Conservation (phyloP, 2,888 invertebrate genomes). For the Ischnura elegans region DNA sequence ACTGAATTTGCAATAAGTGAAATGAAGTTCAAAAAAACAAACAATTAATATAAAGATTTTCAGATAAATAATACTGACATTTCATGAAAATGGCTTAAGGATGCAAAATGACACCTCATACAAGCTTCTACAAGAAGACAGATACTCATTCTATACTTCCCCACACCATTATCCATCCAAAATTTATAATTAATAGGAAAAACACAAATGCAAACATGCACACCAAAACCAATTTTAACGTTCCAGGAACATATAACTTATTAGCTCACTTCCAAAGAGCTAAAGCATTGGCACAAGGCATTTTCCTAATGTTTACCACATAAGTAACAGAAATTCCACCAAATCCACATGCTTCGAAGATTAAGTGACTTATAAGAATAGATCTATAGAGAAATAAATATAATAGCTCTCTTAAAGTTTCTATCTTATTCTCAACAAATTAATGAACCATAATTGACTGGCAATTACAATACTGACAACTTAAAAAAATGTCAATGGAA, state of each 20-base stretch:
- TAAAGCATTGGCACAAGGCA: neutral
- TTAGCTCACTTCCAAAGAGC: neutral
- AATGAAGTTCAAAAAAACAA: neutral
- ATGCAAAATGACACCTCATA: neutral
- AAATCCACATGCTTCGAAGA: neutral
- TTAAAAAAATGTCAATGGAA: neutral
- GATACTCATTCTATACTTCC: neutral
- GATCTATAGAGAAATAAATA: neutral
- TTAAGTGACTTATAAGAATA: neutral
- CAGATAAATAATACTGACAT: neutral
- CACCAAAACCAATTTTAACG: neutral
- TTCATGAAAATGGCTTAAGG: neutral
- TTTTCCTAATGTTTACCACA: neutral
- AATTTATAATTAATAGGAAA: neutral
- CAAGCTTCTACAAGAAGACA: neutral
- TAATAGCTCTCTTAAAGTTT: neutral
- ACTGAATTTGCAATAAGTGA: neutral
- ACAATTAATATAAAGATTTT: neutral
- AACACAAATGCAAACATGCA: neutral
- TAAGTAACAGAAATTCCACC: neutral
- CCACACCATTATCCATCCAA: neutral
- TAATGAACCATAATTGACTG: neutral
- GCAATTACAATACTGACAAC: neutral
- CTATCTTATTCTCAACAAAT: neutral
- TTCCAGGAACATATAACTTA: neutral